phyloP scores from a whole-genome alignment of 2,113 vertebrate species.

The Synodontis membranacea region DNA sequence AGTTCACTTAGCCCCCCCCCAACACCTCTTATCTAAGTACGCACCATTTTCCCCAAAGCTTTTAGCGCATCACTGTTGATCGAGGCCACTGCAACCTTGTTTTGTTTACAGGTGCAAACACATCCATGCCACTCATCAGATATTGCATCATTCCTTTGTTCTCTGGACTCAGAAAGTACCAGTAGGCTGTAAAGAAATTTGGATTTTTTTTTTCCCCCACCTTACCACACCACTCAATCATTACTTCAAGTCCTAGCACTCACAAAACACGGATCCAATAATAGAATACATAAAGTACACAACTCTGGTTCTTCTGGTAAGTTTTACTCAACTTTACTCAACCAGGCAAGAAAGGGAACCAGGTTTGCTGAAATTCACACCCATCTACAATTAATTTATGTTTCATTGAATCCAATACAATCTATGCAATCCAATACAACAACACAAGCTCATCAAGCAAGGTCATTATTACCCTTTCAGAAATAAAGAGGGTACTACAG shows the following conservation, averaged over 20 bases:
- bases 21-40: neutral
- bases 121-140: neutral
- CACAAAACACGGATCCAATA: neutral
- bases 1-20: neutral
- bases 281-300: neutral
- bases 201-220: too few species aligned
- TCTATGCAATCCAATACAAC: neutral
- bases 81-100: neutral
- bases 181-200: neutral
- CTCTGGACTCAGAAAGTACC: neutral
- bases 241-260: neutral
- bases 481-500: neutral
- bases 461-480: neutral
- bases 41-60: neutral
- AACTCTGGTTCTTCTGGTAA: neutral
- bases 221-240: neutral
- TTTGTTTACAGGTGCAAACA: conserved; percentile 6
- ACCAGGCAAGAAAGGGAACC: neutral
- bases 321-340: neutral
- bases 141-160: neutral
- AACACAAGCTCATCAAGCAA: neutral
- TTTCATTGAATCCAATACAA: neutral
- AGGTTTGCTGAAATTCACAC: neutral
- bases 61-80: neutral
- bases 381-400: neutral